Evolutionary conservation across 2,888 invertebrate species (phyloP).

Genomic region (Sinhomidia bicolor): DNA sequence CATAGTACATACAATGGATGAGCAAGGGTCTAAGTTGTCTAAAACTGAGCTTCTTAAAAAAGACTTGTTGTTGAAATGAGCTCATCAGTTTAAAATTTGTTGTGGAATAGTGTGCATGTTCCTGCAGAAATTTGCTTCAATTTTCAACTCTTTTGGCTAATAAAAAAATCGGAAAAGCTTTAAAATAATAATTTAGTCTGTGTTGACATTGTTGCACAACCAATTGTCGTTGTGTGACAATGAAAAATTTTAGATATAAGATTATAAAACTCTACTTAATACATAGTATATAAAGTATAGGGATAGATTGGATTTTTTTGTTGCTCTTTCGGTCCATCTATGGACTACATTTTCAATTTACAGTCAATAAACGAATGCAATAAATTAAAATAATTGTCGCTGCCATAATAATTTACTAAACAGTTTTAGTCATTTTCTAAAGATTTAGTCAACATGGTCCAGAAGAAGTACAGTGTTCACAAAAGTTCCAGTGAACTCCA

Average conservation of each 20-base stretch:
- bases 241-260: neutral
- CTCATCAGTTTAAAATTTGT: constrained; percentile 28
- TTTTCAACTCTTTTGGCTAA: neutral
- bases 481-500: constrained; percentile 8
- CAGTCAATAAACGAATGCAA: neutral
- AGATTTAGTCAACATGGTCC: constrained; percentile 49
- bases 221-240: constrained; percentile 32
- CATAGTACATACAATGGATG: too few species aligned
- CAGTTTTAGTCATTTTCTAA: constrained; percentile 20
- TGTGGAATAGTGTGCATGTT: neutral
- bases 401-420: neutral
- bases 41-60: too few species aligned
- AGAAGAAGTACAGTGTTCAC: constrained; percentile 61
- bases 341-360: neutral
- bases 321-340: neutral
- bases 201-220: constrained; percentile 17
- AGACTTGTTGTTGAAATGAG: neutral
- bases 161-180: neutral
- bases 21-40: too few species aligned
- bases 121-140: neutral
- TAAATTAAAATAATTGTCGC: neutral
- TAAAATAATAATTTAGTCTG: neutral
- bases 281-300: neutral
- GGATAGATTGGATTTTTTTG: neutral
- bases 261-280: neutral